A percentile compares a stretch with the other conserved stretches of the same genome.
These are phyloP conservation scores for Fukomys damarensis DNA, from an alignment of 2,113 vertebrate genomes.

Conservation along the genomic window DNA sequence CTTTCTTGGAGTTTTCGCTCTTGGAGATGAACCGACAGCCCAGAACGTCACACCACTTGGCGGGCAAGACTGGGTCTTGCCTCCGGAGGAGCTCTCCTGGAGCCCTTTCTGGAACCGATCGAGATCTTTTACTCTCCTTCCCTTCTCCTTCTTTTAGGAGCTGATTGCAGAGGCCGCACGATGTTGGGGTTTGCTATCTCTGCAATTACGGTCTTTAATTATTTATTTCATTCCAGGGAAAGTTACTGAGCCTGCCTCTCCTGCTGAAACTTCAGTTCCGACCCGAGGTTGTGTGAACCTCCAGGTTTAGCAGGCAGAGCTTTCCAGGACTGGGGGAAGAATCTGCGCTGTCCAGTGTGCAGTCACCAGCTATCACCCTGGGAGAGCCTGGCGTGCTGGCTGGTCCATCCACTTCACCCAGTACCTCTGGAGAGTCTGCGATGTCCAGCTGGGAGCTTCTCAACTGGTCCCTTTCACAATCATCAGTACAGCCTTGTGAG, in stretches of 20 bases:
- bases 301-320: neutral
- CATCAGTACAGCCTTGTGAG: neutral
- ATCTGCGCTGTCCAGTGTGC: neutral
- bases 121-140: neutral
- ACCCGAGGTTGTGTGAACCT: neutral
- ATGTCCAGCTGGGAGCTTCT: neutral
- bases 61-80: neutral
- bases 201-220: constrained; percentile 75
- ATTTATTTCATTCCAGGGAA: constrained; percentile 70
- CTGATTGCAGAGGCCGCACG: neutral
- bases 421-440: neutral
- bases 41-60: neutral
- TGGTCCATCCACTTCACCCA: neutral
- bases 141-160: too few species aligned
- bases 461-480: neutral
- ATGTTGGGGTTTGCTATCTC: neutral
- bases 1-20: neutral
- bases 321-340: neutral
- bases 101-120: neutral
- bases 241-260: neutral
- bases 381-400: neutral
- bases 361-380: neutral
- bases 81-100: neutral
- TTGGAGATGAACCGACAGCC: neutral
- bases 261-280: neutral